phyloP scores from a whole-genome alignment of 1,140 invertebrate species.

The Bombus pyrosoma region DNA sequence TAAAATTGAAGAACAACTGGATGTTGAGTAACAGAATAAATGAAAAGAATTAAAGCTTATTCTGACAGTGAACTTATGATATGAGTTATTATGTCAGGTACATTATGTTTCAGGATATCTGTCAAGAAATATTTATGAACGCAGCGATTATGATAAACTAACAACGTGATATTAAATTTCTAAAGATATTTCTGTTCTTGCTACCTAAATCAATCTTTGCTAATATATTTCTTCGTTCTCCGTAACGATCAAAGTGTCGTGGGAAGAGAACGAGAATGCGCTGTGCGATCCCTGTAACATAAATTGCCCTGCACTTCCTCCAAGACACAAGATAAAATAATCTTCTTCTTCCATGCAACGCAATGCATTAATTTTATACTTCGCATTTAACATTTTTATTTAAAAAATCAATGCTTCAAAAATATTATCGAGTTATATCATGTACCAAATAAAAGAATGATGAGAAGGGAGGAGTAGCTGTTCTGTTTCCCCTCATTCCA shows the following conservation, averaged over 20 bases:
- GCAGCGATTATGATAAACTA: not conserved
- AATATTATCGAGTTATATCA: not conserved
- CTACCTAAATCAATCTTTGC: not conserved
- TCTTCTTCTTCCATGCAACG: not conserved
- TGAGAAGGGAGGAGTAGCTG: no score
- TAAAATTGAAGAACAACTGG: no score
- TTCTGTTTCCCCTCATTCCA: not conserved
- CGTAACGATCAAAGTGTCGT: no score
- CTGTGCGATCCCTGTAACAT: no score
- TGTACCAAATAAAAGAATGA: not conserved
- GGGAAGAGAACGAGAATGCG: not conserved
- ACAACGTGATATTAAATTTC: not conserved
- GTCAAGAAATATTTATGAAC: no score
- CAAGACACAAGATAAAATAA: not conserved
- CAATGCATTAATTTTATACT: not conserved
- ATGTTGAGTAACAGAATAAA: no score
- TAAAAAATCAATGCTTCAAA: not conserved
- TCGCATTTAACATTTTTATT: not conserved
- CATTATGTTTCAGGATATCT: no score
- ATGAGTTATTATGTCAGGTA: no score
- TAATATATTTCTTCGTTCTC: not conserved
- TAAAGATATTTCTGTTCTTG: not conserved
- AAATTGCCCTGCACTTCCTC: not conserved
- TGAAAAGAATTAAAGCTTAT: no score
- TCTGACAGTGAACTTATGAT: no score